Conservation (phyloP, 2,888 invertebrate species). For the Cistogaster globosa region DNA sequence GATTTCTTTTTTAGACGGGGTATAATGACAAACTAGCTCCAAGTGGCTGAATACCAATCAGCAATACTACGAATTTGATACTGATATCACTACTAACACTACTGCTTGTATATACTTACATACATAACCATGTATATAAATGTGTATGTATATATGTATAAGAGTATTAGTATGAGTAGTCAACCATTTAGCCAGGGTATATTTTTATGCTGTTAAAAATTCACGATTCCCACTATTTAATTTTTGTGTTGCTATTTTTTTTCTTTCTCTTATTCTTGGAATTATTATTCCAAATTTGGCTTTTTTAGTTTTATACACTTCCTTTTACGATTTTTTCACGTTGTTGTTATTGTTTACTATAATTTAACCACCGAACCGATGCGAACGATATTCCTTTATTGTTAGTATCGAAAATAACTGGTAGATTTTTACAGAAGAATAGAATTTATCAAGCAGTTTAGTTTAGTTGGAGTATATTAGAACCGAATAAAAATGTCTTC, state of each 20-base stretch:
- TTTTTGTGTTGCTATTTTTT: background rate
- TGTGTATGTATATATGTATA: background rate
- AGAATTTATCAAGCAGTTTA: background rate
- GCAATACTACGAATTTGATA: slow-evolving; percentile 73
- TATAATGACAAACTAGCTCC: slow-evolving; percentile 74
- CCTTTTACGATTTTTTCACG: slow-evolving; percentile 4
- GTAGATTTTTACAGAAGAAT: slow-evolving; percentile 22
- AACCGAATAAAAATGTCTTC: slow-evolving; percentile 37
- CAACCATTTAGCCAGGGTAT: slow-evolving; percentile 46
- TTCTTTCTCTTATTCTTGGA: background rate
- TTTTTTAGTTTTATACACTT: slow-evolving; percentile 22
- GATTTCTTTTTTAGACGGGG: slow-evolving; percentile 66
- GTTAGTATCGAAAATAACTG: slow-evolving; percentile 25
- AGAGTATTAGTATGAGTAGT: slow-evolving; percentile 4
- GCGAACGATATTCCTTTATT: slow-evolving; percentile 19
- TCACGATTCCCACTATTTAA: slow-evolving; percentile 51
- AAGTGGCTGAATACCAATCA: slow-evolving; percentile 77
- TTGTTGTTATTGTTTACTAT: background rate
- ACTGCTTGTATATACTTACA: background rate
- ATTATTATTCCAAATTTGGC: background rate
- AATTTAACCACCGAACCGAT: slow-evolving; percentile 29
- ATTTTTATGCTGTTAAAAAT: slow-evolving; percentile 30
- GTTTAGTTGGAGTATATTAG: slow-evolving; percentile 21
- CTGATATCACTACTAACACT: slow-evolving; percentile 40
- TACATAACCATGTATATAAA: slow-evolving; percentile 6